Evolutionary conservation across 1,140 invertebrate species (phyloP), one percentile per base, ranked within the genome.

Genomic region (Phthorimaea operculella): DNA sequence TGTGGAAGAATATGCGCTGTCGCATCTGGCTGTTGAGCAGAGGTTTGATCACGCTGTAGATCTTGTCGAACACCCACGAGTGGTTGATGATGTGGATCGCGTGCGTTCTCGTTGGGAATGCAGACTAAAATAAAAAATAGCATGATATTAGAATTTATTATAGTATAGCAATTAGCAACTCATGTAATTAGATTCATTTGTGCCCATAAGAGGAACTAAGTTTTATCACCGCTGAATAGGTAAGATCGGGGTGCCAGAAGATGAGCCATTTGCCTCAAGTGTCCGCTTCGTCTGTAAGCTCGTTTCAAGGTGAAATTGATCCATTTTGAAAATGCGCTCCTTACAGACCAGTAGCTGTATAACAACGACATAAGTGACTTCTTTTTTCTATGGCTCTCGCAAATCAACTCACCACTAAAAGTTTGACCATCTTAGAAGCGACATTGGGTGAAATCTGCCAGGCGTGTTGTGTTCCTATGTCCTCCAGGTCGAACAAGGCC

Each of bases 1-100:
- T 92, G 73, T 95, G 93, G 72, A 94, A 92, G 75, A 88, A 93
- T 49, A 94, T 90, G 60, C 85, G 90, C 8, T 90, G 87, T 18
- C 87, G 87, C 90, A 94, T 94, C 34, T 86, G 74, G 0, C 88
- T 72, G 62, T 90, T 90, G 10, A 95, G 75, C 4, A 94, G 81
- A 0, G 92, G 92, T 66, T 93, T 93, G 68, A 95, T 94, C 7
- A 94, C 89, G 49, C 88, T 89, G 70, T 90, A 94, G 17, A 92
- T 90, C 33, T 92, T 90, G 66, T 93, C 92, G 67, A 94, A 94
- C 0, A 93, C 75, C 91, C 92, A 94, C 0, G 92, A 92, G 65
- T 94, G 91, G 66, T 93, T 89, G 0, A 94, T 86, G 42, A 95
- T 90, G 72, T 94, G 93, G 39, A 94, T 89, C 0, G 92, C 90